Conservation (phyloP, 1,140 invertebrate genomes). For the Heterodera schachtii region DNA sequence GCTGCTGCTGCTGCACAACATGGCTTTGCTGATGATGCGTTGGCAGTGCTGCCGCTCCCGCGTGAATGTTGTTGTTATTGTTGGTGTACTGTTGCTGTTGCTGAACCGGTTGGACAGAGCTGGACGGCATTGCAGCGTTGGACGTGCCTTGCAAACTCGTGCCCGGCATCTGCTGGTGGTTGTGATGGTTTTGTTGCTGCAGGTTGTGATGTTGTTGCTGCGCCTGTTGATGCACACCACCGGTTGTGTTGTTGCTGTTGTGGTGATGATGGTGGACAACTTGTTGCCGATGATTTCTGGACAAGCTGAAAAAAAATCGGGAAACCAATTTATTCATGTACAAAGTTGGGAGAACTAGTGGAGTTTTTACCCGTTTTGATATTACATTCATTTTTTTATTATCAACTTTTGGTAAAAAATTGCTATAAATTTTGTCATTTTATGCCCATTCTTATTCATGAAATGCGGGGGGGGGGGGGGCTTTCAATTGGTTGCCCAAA, state of each 20-base stretch:
- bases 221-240: too few species aligned
- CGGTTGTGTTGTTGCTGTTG: background rate
- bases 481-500: background rate
- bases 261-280: background rate
- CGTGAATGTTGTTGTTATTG: background rate
- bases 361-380: too few species aligned
- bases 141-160: background rate
- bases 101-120: background rate
- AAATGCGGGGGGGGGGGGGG: background rate
- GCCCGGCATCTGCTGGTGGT: background rate
- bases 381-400: too few species aligned
- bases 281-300: constrained; percentile 24
- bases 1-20: too few species aligned
- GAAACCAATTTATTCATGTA: background rate
- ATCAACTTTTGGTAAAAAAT: too few species aligned
- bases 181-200: background rate
- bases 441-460: background rate
- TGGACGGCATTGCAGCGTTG: background rate
- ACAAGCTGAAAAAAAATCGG: constrained; percentile 15
- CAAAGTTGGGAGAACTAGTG: too few species aligned
- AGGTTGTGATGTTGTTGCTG: background rate
- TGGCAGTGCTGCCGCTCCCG: too few species aligned
- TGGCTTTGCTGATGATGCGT: too few species aligned
- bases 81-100: background rate
- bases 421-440: background rate